phyloP scores from a whole-genome alignment of 2,797 vertebrate genomes.

The Podargus strigoides region DNA sequence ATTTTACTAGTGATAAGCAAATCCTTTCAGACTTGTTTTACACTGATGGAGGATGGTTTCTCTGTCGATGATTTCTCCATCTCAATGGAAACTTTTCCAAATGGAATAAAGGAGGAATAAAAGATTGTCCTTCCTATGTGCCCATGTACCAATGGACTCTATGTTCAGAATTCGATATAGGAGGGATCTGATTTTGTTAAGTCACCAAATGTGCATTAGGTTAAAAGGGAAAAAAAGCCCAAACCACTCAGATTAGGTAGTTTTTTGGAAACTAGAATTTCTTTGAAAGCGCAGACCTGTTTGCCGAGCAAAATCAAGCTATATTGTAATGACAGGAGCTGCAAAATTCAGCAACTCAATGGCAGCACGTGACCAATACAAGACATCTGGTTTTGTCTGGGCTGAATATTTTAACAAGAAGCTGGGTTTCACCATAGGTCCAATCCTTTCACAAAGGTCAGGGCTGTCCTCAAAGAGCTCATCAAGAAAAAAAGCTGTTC shows the following conservation, averaged over 20 bases:
- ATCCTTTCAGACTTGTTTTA: neutral
- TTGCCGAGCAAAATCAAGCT: neutral
- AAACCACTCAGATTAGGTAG: neutral
- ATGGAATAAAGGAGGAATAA: neutral
- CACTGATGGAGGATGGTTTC: neutral
- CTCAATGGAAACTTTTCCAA: neutral
- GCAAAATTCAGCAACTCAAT: neutral
- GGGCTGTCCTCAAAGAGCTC: neutral
- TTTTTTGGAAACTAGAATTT: neutral
- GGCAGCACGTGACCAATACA: neutral
- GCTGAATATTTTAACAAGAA: neutral
- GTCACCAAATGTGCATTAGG: neutral
- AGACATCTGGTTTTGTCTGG: neutral
- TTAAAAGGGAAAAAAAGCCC: neutral
- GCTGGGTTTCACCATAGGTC: neutral
- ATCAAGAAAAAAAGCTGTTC: neutral
- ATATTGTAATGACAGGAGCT: neutral
- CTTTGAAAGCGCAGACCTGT: fast-evolving
- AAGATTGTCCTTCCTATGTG: neutral
- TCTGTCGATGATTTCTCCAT: neutral
- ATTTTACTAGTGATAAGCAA: neutral
- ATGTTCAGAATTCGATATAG: neutral
- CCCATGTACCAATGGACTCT: neutral
- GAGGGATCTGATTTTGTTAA: neutral
- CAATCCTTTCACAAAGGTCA: neutral